A percentile compares a stretch with the other conserved stretches of the same genome.
phyloP scores from a whole-genome alignment of 2,888 invertebrate species.

The Clunio marinus region DNA sequence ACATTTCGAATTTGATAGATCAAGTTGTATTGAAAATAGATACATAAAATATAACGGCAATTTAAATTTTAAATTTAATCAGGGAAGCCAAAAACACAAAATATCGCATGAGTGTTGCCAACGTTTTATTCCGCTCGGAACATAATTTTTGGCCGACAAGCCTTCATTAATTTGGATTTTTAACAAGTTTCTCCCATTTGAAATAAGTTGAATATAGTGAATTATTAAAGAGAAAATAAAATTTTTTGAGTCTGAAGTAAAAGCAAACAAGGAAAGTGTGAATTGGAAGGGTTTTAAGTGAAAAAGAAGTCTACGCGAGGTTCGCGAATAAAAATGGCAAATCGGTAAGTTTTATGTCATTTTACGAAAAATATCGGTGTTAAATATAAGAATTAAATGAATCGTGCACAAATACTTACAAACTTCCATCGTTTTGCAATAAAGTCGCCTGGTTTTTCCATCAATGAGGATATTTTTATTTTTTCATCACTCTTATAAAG shows the following conservation, averaged over 20 bases:
- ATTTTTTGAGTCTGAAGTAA: not conserved
- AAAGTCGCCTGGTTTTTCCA: slow-evolving; percentile 2
- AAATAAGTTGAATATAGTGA: not conserved
- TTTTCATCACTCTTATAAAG: slow-evolving; percentile 8
- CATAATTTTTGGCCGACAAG: no score
- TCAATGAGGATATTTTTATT: not conserved
- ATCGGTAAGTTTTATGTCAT: slow-evolving; percentile 26
- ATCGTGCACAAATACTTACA: not conserved
- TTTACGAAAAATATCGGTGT: not conserved
- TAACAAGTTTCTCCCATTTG: not conserved
- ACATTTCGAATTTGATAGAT: no score
- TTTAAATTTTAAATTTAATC: no score
- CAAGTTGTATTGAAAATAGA: no score
- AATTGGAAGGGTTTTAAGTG: slow-evolving; percentile 18
- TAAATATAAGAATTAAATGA: not conserved
- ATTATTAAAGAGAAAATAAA: not conserved
- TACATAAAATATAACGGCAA: no score
- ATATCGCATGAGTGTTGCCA: no score
- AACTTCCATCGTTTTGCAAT: not conserved
- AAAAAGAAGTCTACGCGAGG: slow-evolving; percentile 25
- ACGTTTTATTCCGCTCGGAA: no score
- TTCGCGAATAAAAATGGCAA: slow-evolving; percentile 29
- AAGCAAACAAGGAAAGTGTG: not conserved
- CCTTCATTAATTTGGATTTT: no score
- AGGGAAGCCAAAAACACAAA: no score